Evolutionary conservation across 92 coral and sea anemone species (phyloP).

Genomic region (Parazoanthus atlanticus): DNA sequence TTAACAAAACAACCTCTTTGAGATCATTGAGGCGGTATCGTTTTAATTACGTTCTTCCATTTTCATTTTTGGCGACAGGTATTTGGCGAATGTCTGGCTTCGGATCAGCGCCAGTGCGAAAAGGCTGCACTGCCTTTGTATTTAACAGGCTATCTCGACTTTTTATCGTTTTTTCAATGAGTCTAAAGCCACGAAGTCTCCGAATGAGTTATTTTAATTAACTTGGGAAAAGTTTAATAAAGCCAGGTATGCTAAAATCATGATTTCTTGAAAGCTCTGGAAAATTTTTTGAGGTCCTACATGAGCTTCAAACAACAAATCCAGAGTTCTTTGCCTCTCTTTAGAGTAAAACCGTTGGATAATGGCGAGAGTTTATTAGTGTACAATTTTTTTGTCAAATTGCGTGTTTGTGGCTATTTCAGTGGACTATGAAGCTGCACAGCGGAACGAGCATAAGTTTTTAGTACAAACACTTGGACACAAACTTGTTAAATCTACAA

Average conservation of each 20-base stretch:
- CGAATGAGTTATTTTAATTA: conserved; percentile 41
- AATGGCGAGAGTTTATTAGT: background rate
- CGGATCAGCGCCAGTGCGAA: conserved; percentile 39
- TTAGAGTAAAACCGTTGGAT: background rate
- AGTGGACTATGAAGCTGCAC: background rate
- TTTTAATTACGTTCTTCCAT: conserved; percentile 23
- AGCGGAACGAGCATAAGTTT: background rate
- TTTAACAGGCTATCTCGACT: conserved; percentile 33
- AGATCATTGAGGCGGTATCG: conserved; percentile 41
- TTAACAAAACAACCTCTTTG: conserved; percentile 49
- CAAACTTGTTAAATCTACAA: background rate
- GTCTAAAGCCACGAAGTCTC: conserved; percentile 45
- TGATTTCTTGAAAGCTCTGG: background rate
- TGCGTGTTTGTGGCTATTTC: conserved; percentile 18
- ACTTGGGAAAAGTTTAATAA: conserved; percentile 39
- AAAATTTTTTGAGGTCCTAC: background rate
- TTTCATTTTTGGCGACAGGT: conserved; percentile 42
- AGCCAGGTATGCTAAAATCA: background rate
- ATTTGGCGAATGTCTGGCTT: conserved; percentile 40
- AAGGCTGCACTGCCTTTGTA: conserved; percentile 25
- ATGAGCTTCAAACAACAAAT: background rate
- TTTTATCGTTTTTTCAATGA: conserved; percentile 44
- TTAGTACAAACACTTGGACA: conserved; percentile 3
- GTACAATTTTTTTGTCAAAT: background rate
- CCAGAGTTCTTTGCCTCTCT: background rate